These are phyloP conservation scores for Lates japonicus DNA, from an alignment of 2,797 vertebrate genomes.

Conservation along the genomic window DNA sequence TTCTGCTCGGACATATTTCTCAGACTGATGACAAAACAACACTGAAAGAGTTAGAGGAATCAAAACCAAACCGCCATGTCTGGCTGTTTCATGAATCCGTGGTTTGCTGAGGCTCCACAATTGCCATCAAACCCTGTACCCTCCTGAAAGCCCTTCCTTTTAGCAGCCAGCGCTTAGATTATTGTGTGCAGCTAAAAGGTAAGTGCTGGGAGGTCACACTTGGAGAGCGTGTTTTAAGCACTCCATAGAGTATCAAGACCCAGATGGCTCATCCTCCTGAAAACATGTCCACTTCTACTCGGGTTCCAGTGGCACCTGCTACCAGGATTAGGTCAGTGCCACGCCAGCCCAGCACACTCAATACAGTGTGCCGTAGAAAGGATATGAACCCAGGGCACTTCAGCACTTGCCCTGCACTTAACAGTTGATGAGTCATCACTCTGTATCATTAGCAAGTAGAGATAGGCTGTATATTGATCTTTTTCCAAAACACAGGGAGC, in stretches of 20 bases:
- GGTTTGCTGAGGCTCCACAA: conserved; percentile 64
- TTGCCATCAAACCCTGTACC: conserved; percentile 77
- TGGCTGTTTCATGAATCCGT: conserved; percentile 71
- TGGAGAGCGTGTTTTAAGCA: conserved; percentile 79
- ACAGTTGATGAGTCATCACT: conserved; percentile 71
- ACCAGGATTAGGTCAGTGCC: conserved; percentile 77
- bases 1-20: conserved; percentile 74
- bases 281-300: conserved; percentile 75
- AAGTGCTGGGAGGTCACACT: conserved; percentile 79
- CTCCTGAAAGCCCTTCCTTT: conserved; percentile 74
- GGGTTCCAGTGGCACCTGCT: conserved; percentile 79
- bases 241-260: conserved; percentile 81
- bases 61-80: conserved; percentile 75
- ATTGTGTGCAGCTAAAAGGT: conserved; percentile 78
- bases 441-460: conserved; percentile 63
- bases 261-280: conserved; percentile 85
- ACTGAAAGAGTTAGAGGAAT: conserved; percentile 68
- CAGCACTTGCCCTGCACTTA: conserved; percentile 59
- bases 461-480: conserved; percentile 61
- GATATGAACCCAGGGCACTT: conserved; percentile 65
- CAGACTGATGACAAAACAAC: conserved; percentile 73
- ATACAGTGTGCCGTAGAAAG: conserved; percentile 63
- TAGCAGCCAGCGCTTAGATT: conserved; percentile 69
- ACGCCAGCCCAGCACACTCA: conserved; percentile 61
- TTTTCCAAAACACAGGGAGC: conserved; percentile 51